phyloP scores from a whole-genome alignment of 2,888 invertebrate species.

The Monoplex corrugatus region DNA sequence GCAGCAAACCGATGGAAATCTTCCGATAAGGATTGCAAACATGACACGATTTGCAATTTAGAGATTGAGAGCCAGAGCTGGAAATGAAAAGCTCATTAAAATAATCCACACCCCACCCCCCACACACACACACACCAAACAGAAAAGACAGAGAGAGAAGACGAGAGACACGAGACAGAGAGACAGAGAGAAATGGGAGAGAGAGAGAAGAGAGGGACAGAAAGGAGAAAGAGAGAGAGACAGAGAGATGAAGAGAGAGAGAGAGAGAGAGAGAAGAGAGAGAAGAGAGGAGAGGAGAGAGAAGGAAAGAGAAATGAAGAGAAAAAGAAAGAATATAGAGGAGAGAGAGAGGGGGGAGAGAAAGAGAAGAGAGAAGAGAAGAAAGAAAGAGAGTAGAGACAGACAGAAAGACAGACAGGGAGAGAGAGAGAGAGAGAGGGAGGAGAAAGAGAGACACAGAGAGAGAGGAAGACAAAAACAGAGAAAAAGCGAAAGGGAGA shows the following conservation, averaged over 20 bases:
- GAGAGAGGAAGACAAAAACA: neutral
- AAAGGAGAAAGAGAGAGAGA: too few relatives aligned
- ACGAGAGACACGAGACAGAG: too few relatives aligned
- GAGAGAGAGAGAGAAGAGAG: neutral
- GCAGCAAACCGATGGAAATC: too few relatives aligned
- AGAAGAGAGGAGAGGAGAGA: neutral
- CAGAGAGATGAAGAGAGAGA: neutral
- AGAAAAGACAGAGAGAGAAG: neutral
- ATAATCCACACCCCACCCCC: too few relatives aligned
- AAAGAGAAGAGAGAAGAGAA: neutral
- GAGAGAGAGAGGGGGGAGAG: too few relatives aligned
- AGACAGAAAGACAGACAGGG: conserved; percentile 19
- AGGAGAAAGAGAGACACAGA: neutral
- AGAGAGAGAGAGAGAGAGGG: neutral
- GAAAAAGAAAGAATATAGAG: too few relatives aligned
- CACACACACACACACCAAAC: neutral
- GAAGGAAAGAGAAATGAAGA: neutral
- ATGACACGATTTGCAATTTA: too few relatives aligned
- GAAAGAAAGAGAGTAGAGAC: conserved; percentile 22
- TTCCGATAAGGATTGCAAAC: too few relatives aligned
- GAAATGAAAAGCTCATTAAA: too few relatives aligned
- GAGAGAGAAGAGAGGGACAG: too few relatives aligned
- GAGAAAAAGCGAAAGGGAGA: neutral
- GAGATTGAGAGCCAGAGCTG: too few relatives aligned
- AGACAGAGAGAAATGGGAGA: neutral